A percentile compares a stretch with the other conserved stretches of the same genome.
These are phyloP conservation scores for Schizopygopsis pylzovi DNA, from an alignment of 2,797 vertebrate species.

Conservation along the genomic window DNA sequence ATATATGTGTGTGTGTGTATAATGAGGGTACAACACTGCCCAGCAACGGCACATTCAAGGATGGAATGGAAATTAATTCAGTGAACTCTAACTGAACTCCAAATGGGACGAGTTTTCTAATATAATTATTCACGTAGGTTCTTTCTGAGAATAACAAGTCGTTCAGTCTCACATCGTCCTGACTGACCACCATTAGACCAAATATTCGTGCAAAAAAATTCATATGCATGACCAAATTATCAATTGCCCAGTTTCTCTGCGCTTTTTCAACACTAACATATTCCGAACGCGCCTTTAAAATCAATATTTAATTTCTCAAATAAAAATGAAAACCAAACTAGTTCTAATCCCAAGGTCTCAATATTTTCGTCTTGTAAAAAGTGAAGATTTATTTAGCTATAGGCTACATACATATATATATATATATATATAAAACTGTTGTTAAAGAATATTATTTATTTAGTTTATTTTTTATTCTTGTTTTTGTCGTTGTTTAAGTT, in stretches of 20 bases:
- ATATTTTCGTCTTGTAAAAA: neutral
- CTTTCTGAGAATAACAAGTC: slow-evolving; percentile 57
- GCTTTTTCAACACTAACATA: neutral
- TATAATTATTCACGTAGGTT: slow-evolving; percentile 68
- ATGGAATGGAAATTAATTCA: slow-evolving; percentile 70
- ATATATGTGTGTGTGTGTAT: too few species aligned
- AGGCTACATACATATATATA: too few species aligned
- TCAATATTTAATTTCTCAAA: neutral
- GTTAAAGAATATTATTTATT: too few species aligned
- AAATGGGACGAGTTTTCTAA: slow-evolving; percentile 70
- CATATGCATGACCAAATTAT: slow-evolving; percentile 64
- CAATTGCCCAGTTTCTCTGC: slow-evolving; percentile 42
- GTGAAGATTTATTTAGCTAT: neutral
- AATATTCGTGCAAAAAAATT: slow-evolving; percentile 57
- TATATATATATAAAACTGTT: neutral
- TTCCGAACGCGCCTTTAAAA: slow-evolving; percentile 7
- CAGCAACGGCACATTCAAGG: slow-evolving; percentile 61
- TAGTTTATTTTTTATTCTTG: neutral
- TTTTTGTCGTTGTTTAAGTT: neutral
- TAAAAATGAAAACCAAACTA: neutral
- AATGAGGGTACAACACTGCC: slow-evolving; percentile 52
- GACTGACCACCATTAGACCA: slow-evolving; percentile 36
- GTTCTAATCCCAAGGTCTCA: neutral
- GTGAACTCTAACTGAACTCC: slow-evolving; percentile 80
- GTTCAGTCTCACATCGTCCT: slow-evolving; percentile 44